phyloP scores from a whole-genome alignment of 2,113 vertebrate species.

The Muntiacus reevesi region DNA sequence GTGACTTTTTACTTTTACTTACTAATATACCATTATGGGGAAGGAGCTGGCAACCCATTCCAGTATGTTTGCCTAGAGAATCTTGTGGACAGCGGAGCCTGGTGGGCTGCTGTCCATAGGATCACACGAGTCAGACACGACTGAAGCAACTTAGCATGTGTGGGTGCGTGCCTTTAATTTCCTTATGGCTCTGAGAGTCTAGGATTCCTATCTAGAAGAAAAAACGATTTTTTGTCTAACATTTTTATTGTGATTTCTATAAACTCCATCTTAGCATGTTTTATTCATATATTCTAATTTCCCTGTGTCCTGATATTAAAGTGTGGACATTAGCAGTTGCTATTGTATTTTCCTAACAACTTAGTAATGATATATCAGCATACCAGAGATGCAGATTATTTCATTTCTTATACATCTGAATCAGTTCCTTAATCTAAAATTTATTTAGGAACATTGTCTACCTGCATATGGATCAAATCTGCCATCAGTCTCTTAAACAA shows the following conservation, averaged over 20 bases:
- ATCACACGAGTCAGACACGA: too few relatives aligned
- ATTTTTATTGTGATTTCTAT: not conserved
- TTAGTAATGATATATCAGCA: not conserved
- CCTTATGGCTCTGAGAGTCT: not conserved
- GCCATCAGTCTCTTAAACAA: not conserved
- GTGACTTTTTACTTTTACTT: too few relatives aligned
- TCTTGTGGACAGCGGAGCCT: too few relatives aligned
- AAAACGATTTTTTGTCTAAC: not conserved
- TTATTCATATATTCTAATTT: not conserved
- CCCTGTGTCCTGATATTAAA: not conserved
- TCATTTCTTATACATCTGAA: not conserved
- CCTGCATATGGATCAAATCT: not conserved
- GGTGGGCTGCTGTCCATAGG: too few relatives aligned
- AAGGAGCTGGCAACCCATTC: too few relatives aligned
- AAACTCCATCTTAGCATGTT: not conserved
- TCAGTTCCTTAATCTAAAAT: not conserved
- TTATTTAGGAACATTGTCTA: constrained; percentile 33
- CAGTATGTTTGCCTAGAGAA: too few relatives aligned
- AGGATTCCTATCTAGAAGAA: not conserved
- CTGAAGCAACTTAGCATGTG: too few relatives aligned
- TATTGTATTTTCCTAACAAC: not conserved
- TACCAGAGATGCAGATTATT: not conserved
- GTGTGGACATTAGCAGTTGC: not conserved
- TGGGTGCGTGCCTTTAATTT: not conserved
- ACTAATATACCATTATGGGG: too few relatives aligned